These are phyloP conservation scores for Alviniconcha marisindica DNA, from an alignment of 1,140 invertebrate species.

Conservation along the genomic window DNA sequence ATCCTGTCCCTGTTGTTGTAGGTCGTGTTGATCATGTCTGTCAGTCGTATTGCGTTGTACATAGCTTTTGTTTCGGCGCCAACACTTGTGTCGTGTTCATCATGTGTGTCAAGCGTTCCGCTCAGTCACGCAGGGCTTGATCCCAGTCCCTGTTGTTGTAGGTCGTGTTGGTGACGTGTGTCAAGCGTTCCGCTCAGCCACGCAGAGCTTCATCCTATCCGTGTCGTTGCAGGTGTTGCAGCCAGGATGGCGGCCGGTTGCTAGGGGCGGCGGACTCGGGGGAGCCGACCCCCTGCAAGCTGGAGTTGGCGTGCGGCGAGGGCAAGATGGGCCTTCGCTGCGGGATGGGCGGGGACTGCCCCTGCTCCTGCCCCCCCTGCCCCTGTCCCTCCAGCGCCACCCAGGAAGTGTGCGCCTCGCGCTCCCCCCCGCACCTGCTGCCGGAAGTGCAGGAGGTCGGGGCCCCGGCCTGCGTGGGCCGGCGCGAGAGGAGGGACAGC, in stretches of 20 bases:
- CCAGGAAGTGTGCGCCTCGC: constrained; percentile 27
- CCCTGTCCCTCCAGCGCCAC: constrained; percentile 4
- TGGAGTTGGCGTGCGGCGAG: constrained; percentile 24
- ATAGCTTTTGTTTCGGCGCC: too few relatives aligned
- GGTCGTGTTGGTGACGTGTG: not conserved
- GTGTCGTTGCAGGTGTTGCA: constrained; percentile 30
- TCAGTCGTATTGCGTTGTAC: too few relatives aligned
- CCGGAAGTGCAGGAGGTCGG: not conserved
- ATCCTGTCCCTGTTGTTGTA: not conserved
- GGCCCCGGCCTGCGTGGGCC: not conserved
- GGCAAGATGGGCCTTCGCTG: not conserved
- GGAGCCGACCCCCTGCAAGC: constrained; percentile 15
- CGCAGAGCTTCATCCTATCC: not conserved
- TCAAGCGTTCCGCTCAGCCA: too few relatives aligned
- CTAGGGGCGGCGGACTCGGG: not conserved
- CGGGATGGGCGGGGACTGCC: not conserved
- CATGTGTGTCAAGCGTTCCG: too few relatives aligned
- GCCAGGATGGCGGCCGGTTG: constrained; percentile 12
- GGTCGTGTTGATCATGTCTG: too few relatives aligned
- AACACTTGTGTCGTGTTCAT: too few relatives aligned
- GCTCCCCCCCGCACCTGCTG: constrained; percentile 22
- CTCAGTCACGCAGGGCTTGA: too few relatives aligned
- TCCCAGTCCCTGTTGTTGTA: too few relatives aligned
- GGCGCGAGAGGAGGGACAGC: constrained; percentile 15
- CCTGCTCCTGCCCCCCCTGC: constrained; percentile 1